These are phyloP conservation scores for Masnerella sp. DNA, from an alignment of 2,888 invertebrate genomes.

Conservation along the genomic window DNA sequence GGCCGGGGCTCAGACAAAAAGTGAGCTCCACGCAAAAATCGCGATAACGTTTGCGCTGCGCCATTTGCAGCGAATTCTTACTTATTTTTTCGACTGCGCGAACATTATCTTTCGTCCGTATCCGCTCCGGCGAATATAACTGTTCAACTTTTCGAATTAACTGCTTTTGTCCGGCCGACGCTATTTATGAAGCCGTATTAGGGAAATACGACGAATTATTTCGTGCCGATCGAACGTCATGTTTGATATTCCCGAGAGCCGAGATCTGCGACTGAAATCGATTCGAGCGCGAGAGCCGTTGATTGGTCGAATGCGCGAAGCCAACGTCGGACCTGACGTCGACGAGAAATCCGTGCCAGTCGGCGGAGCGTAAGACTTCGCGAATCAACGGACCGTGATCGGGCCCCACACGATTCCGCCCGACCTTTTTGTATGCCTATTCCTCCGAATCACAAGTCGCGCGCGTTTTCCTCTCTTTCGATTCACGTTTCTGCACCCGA, in stretches of 20 bases:
- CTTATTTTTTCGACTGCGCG: slow-evolving; percentile 17
- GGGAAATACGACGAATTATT: slow-evolving; percentile 15
- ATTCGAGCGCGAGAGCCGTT: slow-evolving; percentile 33
- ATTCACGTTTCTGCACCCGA: too few species aligned
- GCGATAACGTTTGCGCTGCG: slow-evolving; percentile 35
- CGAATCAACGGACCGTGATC: slow-evolving; percentile 35
- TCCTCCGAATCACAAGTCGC: slow-evolving; percentile 29
- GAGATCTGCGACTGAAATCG: slow-evolving; percentile 36
- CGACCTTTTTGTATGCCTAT: slow-evolving; percentile 27
- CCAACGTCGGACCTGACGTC: slow-evolving; percentile 10
- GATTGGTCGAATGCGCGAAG: slow-evolving; percentile 38
- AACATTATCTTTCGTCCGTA: slow-evolving; percentile 19
- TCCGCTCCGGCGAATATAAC: slow-evolving; percentile 11
- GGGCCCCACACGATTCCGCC: slow-evolving; percentile 40
- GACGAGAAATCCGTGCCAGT: slow-evolving; percentile 32
- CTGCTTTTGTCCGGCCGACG: neutral
- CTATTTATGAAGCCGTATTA: neutral
- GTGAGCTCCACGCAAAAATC: slow-evolving; percentile 30
- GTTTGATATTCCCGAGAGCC: slow-evolving; percentile 27
- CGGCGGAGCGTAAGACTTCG: slow-evolving; percentile 38
- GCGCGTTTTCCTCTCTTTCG: too few species aligned
- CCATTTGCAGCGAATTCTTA: slow-evolving; percentile 30
- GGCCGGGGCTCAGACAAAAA: slow-evolving; percentile 10
- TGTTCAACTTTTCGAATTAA: slow-evolving; percentile 7
- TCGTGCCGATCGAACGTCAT: slow-evolving; percentile 19